phyloP scores from a whole-genome alignment of 1,140 invertebrate genomes.

The Contarinia nasturtii region DNA sequence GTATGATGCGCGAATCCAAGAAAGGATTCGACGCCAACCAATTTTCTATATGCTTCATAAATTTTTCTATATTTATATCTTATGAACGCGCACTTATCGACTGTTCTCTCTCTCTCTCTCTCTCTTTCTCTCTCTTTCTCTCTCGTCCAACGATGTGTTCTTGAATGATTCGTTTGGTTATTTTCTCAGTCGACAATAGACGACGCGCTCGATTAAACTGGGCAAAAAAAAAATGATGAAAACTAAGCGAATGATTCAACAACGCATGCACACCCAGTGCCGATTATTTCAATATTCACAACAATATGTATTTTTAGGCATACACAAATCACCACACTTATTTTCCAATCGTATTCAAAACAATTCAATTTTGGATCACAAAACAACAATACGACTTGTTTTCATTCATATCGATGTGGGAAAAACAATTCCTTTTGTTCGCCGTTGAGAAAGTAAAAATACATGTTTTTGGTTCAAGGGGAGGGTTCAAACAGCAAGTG shows the following conservation, averaged over 20 bases:
- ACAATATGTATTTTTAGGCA: not conserved
- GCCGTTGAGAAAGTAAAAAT: too few species aligned
- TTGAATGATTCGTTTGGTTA: too few species aligned
- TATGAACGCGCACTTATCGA: too few species aligned
- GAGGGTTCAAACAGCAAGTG: not conserved
- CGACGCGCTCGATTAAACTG: not conserved
- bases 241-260: not conserved
- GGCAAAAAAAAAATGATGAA: not conserved
- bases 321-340: not conserved
- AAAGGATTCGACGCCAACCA: too few species aligned
- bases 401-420: not conserved
- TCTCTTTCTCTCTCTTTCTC: too few species aligned
- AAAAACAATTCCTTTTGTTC: too few species aligned
- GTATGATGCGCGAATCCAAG: too few species aligned
- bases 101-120: too few species aligned
- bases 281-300: not conserved
- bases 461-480: not conserved
- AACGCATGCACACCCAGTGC: not conserved
- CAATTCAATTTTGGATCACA: not conserved
- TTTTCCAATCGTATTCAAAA: not conserved
- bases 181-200: too few species aligned
- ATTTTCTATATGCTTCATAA: too few species aligned
- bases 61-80: too few species aligned
- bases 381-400: not conserved
- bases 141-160: too few species aligned